Evolutionary conservation across 1,140 invertebrate genomes (phyloP).

Genomic region (Tetragonula clypearis): DNA sequence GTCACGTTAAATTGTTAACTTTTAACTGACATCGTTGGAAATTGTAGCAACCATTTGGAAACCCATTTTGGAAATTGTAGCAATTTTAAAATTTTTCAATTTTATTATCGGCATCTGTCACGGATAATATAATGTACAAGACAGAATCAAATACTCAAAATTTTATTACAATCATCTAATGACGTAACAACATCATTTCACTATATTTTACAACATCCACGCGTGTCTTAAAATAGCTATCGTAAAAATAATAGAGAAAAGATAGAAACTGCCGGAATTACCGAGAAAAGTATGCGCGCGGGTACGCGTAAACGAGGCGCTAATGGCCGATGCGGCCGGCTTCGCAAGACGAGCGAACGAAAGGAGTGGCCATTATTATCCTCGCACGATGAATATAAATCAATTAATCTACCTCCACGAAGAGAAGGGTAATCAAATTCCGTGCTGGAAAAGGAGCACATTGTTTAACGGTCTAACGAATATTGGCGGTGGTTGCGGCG

Average conservation of each 20-base stretch:
- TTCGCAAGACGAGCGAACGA: slow-evolving; percentile 28
- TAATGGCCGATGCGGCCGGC: slow-evolving; percentile 58
- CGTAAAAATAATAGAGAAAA: slow-evolving; percentile 7
- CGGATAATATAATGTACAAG: no score
- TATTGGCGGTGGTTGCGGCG: slow-evolving; percentile 31
- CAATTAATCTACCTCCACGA: slow-evolving; percentile 46
- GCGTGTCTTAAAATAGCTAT: not conserved
- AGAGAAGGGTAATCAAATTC: slow-evolving; percentile 27
- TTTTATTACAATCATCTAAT: no score
- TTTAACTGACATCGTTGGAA: no score
- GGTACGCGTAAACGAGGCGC: slow-evolving; percentile 41
- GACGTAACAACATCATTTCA: no score
- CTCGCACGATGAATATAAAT: slow-evolving; percentile 54
- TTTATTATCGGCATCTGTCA: no score
- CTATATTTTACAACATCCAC: no score
- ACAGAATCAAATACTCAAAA: no score
- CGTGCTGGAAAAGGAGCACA: slow-evolving; percentile 1
- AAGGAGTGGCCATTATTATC: slow-evolving; percentile 47
- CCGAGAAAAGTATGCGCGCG: slow-evolving; percentile 44
- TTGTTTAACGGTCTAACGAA: slow-evolving; percentile 52
- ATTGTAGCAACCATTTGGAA: no score
- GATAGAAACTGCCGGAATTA: slow-evolving; percentile 61
- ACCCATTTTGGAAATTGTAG: no score
- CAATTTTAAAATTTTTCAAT: no score
- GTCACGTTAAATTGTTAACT: not conserved